These are phyloP conservation scores for Brachionus koreanus DNA, from an alignment of 1,140 invertebrate species.

Conservation along the genomic window DNA sequence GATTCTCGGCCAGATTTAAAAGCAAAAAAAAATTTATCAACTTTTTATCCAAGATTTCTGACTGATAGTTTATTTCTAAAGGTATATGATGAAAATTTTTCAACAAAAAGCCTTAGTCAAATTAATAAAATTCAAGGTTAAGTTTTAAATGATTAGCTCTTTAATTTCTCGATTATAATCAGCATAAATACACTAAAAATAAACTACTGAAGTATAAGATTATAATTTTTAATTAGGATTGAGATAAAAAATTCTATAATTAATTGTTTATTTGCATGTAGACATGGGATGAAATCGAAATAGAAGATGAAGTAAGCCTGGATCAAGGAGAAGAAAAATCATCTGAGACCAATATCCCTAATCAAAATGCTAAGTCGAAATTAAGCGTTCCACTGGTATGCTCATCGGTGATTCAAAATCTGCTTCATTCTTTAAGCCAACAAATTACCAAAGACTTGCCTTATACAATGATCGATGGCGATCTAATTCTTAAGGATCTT, in stretches of 20 bases:
- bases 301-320: conserved; percentile 23
- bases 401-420: conserved; percentile 19
- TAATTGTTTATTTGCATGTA: neutral
- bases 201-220: neutral
- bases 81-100: too few species aligned
- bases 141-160: neutral
- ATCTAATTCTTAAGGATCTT: conserved; percentile 15
- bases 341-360: neutral
- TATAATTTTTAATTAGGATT: neutral
- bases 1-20: too few species aligned
- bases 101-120: too few species aligned
- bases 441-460: conserved; percentile 15
- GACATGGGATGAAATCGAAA: conserved; percentile 43
- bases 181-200: neutral
- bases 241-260: neutral
- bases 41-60: too few species aligned
- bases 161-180: neutral
- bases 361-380: neutral
- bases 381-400: conserved; percentile 17
- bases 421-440: neutral
- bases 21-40: too few species aligned
- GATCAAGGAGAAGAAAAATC: neutral
- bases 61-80: too few species aligned
- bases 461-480: conserved; percentile 24
- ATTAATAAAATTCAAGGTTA: neutral